Conservation (phyloP, 1,140 invertebrate genomes). For the Adelges cooleyi region DNA sequence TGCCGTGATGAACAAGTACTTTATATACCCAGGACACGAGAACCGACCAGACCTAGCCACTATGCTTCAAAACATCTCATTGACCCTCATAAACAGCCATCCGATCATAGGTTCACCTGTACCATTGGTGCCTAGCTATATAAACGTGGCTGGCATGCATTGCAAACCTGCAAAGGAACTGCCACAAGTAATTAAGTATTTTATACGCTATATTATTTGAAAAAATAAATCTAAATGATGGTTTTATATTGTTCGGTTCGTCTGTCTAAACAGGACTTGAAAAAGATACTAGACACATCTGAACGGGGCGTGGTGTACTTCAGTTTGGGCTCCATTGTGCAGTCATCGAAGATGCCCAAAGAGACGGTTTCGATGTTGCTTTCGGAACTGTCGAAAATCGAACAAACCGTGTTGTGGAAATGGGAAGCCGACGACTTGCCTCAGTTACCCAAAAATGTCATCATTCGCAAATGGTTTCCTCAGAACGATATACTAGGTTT, state of each 20-base stretch:
- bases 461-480: constrained; percentile 48
- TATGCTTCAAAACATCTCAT: constrained; percentile 31
- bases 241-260: no score
- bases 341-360: constrained; percentile 33
- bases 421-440: constrained; percentile 42
- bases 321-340: constrained; percentile 37
- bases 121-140: constrained; percentile 40
- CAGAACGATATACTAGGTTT: constrained; percentile 52
- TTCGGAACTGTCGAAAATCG: constrained; percentile 37
- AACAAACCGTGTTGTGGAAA: constrained; percentile 47
- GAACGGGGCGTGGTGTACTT: constrained; percentile 38
- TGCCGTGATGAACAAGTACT: constrained; percentile 27
- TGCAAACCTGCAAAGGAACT: constrained; percentile 34
- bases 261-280: constrained; percentile 11
- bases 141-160: constrained; percentile 51
- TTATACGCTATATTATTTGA: no score
- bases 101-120: constrained; percentile 39
- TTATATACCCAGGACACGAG: constrained; percentile 32
- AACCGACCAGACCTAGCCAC: constrained; percentile 30
- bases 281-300: background rate
- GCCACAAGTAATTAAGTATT: background rate
- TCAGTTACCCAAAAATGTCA: constrained; percentile 45
- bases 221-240: no score
- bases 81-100: constrained; percentile 48
- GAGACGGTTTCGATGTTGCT: constrained; percentile 34